Base-by-base conservation (phyloP, 2,888 invertebrate genomes). In the Catocala fraxini region DNA sequence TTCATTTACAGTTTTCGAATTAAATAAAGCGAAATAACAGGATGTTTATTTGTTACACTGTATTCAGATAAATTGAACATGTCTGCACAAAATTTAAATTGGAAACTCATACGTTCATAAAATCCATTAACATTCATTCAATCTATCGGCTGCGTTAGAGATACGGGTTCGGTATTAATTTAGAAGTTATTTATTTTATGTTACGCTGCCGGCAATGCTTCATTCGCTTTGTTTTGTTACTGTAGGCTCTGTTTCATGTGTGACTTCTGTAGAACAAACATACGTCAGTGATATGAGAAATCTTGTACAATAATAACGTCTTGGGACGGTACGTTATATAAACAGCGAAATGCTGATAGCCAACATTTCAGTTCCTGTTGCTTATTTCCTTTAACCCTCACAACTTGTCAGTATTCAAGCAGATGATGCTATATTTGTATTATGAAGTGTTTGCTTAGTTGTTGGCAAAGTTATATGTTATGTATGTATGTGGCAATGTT, bases 21-120 rank as follows among this genome's bases (percentile, higher is more conserved):
- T 56, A 47, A 62, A 75, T 60, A 56, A 59, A 64, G 54, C 41
- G 47, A 68, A 66, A 62, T 62, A 60, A 68, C 12, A 25, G 42
- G 7, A 4, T 55, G n/a, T 59, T 48, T 56, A 42, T 45, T 55
- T 49, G 34, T 48, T 54, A 56, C 35, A 71, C 48, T 47, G 46
- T 56, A 71, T 72, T 48, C 51, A 47, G 49, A 68, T 59, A 59
- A 68, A 72, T 71, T 62, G 62, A 65, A 75, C 49, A 43, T 58
- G 57, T 63, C 54, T 59, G 61, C 51, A 61, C 57, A 57, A 64
- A 58, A 75, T 73, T 68, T 55, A 65, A 75, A 73, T 72, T 71
- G 59, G 48, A 60, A 62, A 75, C 63, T 65, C 49, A 74, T 54
- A 47, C 59, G 73, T 61, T 65, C 59, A 57, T 56, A 41, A 55